Evolutionary conservation across 2,888 invertebrate species (phyloP).

Genomic region (Tetheella fluctuosa): DNA sequence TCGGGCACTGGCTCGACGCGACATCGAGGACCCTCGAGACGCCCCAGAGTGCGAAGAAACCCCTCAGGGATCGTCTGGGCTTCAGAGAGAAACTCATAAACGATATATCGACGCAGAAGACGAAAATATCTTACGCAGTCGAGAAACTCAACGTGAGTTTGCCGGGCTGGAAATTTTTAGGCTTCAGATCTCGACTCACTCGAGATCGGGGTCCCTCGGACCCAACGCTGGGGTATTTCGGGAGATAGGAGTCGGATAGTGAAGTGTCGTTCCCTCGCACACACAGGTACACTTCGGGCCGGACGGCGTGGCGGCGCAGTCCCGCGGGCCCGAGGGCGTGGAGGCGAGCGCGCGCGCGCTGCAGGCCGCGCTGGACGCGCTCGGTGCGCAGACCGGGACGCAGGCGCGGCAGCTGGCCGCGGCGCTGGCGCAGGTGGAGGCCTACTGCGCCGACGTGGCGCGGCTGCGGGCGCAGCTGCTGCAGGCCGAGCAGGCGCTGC

Average conservation of each 20-base stretch:
- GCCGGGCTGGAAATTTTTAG: too few relatives aligned
- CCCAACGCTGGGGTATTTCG: neutral
- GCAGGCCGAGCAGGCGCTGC: slow-evolving; percentile 93
- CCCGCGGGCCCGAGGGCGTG: slow-evolving; percentile 87
- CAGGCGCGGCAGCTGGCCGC: slow-evolving; percentile 88
- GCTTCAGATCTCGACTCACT: too few relatives aligned
- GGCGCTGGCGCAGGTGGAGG: slow-evolving; percentile 93
- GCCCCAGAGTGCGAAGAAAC: slow-evolving; percentile 93
- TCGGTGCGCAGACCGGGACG: slow-evolving; percentile 84
- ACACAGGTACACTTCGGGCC: slow-evolving; percentile 93
- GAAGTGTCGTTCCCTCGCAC: slow-evolving; percentile 10
- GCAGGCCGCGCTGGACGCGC: slow-evolving; percentile 87
- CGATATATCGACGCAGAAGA: slow-evolving; percentile 94
- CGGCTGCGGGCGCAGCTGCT: slow-evolving; percentile 92
- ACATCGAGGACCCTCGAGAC: slow-evolving; percentile 90
- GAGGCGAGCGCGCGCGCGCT: slow-evolving; percentile 89
- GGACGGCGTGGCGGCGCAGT: slow-evolving; percentile 92
- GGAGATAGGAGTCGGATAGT: slow-evolving; percentile 11
- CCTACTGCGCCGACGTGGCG: slow-evolving; percentile 94
- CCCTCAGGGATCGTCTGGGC: slow-evolving; percentile 93
- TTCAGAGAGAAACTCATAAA: slow-evolving; percentile 93
- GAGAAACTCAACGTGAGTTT: slow-evolving; percentile 93
- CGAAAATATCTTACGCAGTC: slow-evolving; percentile 93
- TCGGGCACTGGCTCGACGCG: slow-evolving; percentile 94
- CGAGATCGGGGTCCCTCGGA: too few relatives aligned